Percentiles rank a stretch among this genome's conserved stretches.
Evolutionary conservation across 2,888 invertebrate species (phyloP).

Genomic region (Ptychoptera albimana): DNA sequence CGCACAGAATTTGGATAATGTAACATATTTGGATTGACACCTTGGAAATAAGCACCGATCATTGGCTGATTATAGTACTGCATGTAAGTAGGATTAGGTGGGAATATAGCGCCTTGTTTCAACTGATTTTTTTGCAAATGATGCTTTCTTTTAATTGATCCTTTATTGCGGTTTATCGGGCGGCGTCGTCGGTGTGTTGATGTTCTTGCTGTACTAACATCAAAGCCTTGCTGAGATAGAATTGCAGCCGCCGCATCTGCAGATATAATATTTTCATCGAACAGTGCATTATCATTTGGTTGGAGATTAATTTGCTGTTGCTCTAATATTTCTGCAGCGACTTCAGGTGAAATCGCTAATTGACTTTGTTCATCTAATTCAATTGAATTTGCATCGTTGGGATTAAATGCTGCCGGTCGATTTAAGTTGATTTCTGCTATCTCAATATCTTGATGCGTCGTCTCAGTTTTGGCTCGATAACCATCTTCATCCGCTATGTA

Average conservation of each 20-base stretch:
- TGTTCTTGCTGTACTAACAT: neutral
- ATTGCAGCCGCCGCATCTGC: constrained; percentile 8
- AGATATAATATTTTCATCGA: constrained; percentile 7
- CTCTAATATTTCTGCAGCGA: constrained; percentile 16
- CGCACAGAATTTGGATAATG: no score
- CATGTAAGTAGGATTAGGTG: no score
- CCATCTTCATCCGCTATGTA: constrained; percentile 50
- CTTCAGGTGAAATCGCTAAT: constrained; percentile 13
- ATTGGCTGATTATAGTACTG: no score
- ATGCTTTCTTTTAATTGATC: no score
- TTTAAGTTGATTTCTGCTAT: neutral
- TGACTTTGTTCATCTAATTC: constrained; percentile 1
- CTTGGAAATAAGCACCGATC: no score
- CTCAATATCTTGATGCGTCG: neutral
- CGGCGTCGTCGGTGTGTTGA: neutral
- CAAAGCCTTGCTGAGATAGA: neutral
- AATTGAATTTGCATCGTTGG: no score
- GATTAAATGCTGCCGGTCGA: neutral
- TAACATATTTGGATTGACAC: no score
- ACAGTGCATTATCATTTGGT: constrained; percentile 14
- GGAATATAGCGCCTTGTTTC: no score
- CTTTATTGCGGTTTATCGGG: no score
- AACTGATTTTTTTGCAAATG: no score
- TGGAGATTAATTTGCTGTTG: constrained; percentile 20
- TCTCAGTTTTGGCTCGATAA: constrained; percentile 33